Conservation (phyloP, 1,140 invertebrate genomes). For the Drosophila nasuta region DNA sequence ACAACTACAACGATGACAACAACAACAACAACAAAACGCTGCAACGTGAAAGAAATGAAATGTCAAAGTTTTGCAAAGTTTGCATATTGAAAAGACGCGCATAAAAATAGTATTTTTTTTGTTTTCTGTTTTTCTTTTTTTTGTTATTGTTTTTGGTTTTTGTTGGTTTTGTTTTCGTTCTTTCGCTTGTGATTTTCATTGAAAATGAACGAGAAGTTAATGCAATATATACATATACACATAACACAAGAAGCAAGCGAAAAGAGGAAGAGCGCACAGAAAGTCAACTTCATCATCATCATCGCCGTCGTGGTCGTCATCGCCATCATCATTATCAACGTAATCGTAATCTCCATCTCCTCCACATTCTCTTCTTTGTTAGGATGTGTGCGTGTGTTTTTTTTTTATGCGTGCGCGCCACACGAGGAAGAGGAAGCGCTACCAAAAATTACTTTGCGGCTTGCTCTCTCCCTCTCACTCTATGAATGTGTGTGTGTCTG, state of each 20-base stretch:
- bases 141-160: slow-evolving; percentile 8
- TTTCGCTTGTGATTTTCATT: slow-evolving; percentile 40
- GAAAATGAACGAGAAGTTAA: slow-evolving; percentile 41
- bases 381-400: slow-evolving; percentile 54
- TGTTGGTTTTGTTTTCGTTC: slow-evolving; percentile 29
- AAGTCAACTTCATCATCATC: slow-evolving; percentile 28
- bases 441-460: slow-evolving; percentile 41
- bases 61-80: slow-evolving; percentile 64
- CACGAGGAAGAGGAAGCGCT: slow-evolving; percentile 58
- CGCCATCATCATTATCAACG: slow-evolving; percentile 20
- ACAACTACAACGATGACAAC: slow-evolving; percentile 39
- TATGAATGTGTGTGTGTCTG: slow-evolving; percentile 7
- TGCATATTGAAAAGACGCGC: slow-evolving; percentile 52
- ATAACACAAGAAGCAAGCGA: slow-evolving; percentile 27
- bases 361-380: slow-evolving; percentile 60
- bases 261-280: slow-evolving; percentile 27
- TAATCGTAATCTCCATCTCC: slow-evolving; percentile 34
- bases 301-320: background rate
- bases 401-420: slow-evolving; percentile 51
- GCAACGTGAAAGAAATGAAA: slow-evolving; percentile 62
- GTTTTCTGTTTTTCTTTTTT: slow-evolving; percentile 5
- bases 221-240: slow-evolving; percentile 15
- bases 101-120: slow-evolving; percentile 33
- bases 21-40: slow-evolving; percentile 51
- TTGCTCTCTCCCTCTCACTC: slow-evolving; percentile 16